phyloP scores from a whole-genome alignment of 2,797 vertebrate genomes.

The Chiloscyllium punctatum region DNA sequence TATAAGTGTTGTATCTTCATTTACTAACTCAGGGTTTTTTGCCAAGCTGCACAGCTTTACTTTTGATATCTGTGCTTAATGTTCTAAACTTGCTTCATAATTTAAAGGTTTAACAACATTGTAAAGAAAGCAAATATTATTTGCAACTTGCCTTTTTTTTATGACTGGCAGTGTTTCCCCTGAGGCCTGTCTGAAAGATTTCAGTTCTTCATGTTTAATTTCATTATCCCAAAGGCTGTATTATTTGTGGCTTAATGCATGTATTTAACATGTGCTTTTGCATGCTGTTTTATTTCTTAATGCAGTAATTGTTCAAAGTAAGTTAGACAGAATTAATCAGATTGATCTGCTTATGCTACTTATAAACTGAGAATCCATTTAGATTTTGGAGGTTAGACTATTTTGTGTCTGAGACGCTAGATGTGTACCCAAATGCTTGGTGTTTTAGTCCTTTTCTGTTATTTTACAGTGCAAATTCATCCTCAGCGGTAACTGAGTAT shows the following conservation, averaged over 20 bases:
- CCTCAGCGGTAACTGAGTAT: no score
- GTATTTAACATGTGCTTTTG: background rate
- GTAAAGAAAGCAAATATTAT: background rate
- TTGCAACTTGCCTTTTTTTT: background rate
- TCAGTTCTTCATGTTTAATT: background rate
- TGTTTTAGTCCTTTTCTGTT: background rate
- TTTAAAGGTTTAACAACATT: background rate
- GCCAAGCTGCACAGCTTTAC: background rate
- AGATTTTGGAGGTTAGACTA: background rate
- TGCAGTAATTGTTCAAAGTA: background rate
- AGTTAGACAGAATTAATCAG: background rate
- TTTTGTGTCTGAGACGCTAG: background rate
- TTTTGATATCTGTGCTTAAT: background rate
- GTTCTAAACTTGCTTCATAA: background rate
- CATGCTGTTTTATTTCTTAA: background rate
- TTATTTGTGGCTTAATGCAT: background rate
- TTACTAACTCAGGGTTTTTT: no score
- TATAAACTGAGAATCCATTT: background rate
- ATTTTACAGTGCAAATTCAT: background rate
- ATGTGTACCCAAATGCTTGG: background rate
- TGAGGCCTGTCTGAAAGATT: background rate
- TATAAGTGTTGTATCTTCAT: background rate
- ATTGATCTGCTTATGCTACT: background rate
- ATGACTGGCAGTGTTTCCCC: background rate
- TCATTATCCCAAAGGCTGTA: background rate